Evolutionary conservation across 2,888 invertebrate genomes (phyloP), one percentile per base, ranked within the genome.

Genomic region (Gymnocheta viridis): DNA sequence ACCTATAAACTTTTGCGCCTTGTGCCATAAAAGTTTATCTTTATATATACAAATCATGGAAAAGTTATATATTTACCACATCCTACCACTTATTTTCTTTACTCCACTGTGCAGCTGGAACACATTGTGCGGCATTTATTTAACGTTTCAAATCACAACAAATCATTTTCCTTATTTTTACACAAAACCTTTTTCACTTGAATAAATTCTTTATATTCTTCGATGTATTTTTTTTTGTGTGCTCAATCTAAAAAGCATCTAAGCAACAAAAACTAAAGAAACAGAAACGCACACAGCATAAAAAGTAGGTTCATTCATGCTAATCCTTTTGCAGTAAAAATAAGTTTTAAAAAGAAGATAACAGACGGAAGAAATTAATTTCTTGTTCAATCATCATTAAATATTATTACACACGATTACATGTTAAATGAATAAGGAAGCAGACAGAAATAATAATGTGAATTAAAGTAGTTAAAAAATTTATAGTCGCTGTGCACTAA

Each of bases 271-370:
- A 32, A 44, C 14, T 9, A n/a, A 60, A 49, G 14, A 14, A 49
- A 41, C 14, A 22, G 54, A 66, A 47, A 22, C 14, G n/a, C 54
- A 49, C 35, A 24, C 12, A 70, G 27, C 27, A 60, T 38, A 35
- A 24, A 56, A 66, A 44, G 9, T 47, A 62, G 17, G 44, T 56
- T 60, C 29, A 38, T 38, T 73, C 60, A n/a, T 32, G 47, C 29
- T 82, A 78, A 82, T 73, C 83, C 83, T 70, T 76, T 83, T 56
- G 47, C 74, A 70, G 78, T 82, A 79, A 82, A 79, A 69, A 69
- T 73, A 73, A 67, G 72, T 67, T 78, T 49, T n/a, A 2, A 54
- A 54, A 35, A 22, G 32, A 54, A 38, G 0, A 38, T 19, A 62
- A 69, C 32, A 69, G 70, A 76, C 64, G 41, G 69, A 83, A 76